Evolutionary conservation across 2,113 vertebrate species (phyloP).

Genomic region (Mustelus asterias): DNA sequence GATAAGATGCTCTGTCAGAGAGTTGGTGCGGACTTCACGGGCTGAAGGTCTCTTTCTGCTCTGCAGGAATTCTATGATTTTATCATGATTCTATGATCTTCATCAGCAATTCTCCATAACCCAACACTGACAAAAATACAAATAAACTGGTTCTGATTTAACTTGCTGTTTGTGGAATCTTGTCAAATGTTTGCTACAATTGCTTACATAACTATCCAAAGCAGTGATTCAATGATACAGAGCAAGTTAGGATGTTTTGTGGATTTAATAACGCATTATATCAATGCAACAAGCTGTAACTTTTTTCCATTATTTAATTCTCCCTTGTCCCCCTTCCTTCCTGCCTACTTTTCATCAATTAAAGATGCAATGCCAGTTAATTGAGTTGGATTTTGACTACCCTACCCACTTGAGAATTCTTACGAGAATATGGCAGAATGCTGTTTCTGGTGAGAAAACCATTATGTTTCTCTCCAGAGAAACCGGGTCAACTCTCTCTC

Average conservation of each 20-base stretch:
- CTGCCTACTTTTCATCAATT: background rate
- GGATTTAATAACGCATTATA: background rate
- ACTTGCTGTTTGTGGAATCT: background rate
- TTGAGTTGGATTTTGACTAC: background rate
- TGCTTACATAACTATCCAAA: background rate
- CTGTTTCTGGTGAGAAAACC: no score
- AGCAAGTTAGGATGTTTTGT: background rate
- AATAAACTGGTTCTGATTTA: background rate
- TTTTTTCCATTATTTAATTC: background rate
- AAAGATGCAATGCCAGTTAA: background rate
- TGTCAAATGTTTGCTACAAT: background rate
- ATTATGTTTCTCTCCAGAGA: no score
- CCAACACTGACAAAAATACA: background rate
- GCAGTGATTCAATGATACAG: background rate
- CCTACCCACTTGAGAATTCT: no score
- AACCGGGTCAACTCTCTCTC: no score
- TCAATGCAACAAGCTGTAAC: background rate
- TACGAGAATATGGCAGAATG: no score
- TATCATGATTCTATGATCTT: background rate
- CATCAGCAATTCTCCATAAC: background rate
- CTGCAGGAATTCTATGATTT: no score
- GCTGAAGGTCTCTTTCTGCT: no score
- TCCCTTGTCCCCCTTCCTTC: background rate
- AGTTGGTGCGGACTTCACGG: no score
- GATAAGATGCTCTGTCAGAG: no score